Evolutionary conservation across 2,113 vertebrate species (phyloP).

Genomic region (Heptranchias perlo): DNA sequence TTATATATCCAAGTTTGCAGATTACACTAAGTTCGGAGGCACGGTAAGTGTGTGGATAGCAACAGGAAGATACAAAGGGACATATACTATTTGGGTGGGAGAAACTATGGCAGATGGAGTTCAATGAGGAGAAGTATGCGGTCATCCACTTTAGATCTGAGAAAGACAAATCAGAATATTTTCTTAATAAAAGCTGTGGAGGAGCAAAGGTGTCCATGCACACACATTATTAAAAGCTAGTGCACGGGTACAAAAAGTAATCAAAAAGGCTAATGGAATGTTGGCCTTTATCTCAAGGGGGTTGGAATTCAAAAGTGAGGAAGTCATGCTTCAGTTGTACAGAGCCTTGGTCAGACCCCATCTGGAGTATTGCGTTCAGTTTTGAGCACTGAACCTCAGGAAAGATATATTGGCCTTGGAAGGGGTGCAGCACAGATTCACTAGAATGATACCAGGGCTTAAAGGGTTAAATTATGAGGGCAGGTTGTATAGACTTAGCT

Average conservation of each 20-base stretch:
- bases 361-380: too few relatives aligned
- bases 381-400: background rate
- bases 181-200: background rate
- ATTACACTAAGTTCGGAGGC: too few relatives aligned
- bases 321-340: background rate
- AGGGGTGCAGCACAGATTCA: background rate
- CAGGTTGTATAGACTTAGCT: background rate
- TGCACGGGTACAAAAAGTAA: background rate
- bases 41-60: too few relatives aligned
- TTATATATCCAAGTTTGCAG: too few relatives aligned
- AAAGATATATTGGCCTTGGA: background rate
- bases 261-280: background rate
- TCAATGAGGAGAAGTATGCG: too few relatives aligned
- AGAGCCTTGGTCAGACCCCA: too few relatives aligned
- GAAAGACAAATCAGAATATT: background rate
- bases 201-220: background rate
- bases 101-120: too few relatives aligned
- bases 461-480: background rate
- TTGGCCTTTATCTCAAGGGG: background rate
- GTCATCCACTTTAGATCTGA: background rate
- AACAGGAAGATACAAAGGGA: too few relatives aligned
- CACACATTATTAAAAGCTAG: background rate
- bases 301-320: background rate
- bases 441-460: background rate
- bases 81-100: too few relatives aligned